Conservation (phyloP, 2,888 invertebrate genomes). For the Pristionchus japonicus region DNA sequence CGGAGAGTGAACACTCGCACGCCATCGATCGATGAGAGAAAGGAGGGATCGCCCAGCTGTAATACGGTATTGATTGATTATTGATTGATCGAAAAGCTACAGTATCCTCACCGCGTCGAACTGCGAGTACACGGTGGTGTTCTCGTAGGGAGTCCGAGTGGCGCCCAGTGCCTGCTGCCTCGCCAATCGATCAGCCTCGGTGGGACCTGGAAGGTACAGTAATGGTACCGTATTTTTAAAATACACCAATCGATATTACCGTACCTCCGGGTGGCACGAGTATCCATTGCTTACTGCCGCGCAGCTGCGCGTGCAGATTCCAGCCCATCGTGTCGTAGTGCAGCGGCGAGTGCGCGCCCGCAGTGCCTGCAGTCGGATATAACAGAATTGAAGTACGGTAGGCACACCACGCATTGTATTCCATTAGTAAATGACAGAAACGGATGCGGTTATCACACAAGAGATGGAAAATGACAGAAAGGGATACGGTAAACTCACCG, state of each 20-base stretch:
- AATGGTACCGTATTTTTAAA: background rate
- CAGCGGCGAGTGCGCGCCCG: conserved; percentile 91
- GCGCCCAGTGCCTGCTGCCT: conserved; percentile 42
- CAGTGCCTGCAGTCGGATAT: conserved; percentile 79
- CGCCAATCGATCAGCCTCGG: background rate
- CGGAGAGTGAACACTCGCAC: conserved; percentile 81
- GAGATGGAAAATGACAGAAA: too few relatives aligned
- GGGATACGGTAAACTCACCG: too few relatives aligned
- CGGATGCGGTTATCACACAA: too few relatives aligned
- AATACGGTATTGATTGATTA: background rate
- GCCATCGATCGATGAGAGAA: conserved; percentile 56
- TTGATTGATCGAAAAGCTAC: background rate
- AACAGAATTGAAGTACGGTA: background rate
- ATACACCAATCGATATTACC: background rate
- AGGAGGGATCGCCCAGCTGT: conserved; percentile 39
- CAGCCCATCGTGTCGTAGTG: conserved; percentile 95
- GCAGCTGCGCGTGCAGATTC: conserved; percentile 90
- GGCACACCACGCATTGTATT: too few relatives aligned
- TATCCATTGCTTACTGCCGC: conserved; percentile 87
- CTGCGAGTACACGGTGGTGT: conserved; percentile 52
- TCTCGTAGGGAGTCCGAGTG: conserved; percentile 55
- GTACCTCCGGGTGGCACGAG: conserved; percentile 84
- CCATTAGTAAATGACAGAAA: too few relatives aligned
- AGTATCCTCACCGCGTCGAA: conserved; percentile 16
- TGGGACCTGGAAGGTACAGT: background rate